Percentiles rank a stretch among this genome's conserved stretches.
These are phyloP conservation scores for Araneus ventricosus DNA, from an alignment of 1,140 invertebrate species.

Conservation along the genomic window DNA sequence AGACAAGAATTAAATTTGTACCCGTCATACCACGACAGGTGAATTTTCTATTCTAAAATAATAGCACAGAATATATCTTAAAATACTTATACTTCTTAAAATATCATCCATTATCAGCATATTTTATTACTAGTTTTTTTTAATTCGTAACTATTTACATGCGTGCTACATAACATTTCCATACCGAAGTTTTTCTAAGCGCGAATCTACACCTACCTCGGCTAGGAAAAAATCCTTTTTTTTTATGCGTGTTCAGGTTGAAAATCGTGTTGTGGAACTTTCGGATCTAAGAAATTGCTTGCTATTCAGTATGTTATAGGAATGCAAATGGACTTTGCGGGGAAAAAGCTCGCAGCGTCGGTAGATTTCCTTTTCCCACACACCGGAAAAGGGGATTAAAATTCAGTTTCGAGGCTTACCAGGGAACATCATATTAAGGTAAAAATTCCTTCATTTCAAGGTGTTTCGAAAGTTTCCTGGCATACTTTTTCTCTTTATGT, in stretches of 20 bases:
- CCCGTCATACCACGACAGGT: too few relatives aligned
- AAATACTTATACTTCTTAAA: too few relatives aligned
- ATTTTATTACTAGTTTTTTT: too few relatives aligned
- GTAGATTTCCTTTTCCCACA: not conserved
- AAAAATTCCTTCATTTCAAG: not conserved
- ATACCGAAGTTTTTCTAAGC: too few relatives aligned
- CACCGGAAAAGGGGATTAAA: not conserved
- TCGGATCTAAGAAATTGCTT: not conserved
- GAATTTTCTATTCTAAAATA: too few relatives aligned
- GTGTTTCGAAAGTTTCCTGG: not conserved
- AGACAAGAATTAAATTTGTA: too few relatives aligned
- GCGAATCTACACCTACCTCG: not conserved
- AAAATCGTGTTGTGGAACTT: not conserved
- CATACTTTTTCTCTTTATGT: not conserved
- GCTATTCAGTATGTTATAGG: not conserved
- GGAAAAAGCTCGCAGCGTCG: not conserved
- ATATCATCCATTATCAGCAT: too few relatives aligned
- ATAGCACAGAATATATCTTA: too few relatives aligned
- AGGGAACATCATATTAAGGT: not conserved
- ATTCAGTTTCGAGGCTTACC: not conserved
- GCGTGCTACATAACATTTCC: too few relatives aligned
- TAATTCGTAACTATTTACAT: too few relatives aligned
- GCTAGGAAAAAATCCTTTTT: not conserved
- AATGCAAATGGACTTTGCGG: conserved; percentile 1
- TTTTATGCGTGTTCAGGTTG: not conserved